These are phyloP conservation scores for Limenitis camilla DNA, from an alignment of 2,888 invertebrate species.

Conservation along the genomic window DNA sequence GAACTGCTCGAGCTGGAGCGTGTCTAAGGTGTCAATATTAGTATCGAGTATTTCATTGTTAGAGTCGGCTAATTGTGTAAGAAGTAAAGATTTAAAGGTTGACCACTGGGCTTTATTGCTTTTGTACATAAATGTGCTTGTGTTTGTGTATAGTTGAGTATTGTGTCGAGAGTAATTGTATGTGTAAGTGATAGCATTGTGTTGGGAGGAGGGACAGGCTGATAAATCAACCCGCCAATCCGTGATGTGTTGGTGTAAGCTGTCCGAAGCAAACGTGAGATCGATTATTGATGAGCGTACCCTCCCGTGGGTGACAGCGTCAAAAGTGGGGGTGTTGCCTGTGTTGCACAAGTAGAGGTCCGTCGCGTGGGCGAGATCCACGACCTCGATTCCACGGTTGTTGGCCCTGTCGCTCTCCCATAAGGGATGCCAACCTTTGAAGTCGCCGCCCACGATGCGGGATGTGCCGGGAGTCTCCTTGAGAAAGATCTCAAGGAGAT, in stretches of 20 bases:
- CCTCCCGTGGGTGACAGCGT: conserved; percentile 18
- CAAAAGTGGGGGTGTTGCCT: conserved; percentile 19
- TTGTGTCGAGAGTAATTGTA: background rate
- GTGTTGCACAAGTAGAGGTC: conserved; percentile 10
- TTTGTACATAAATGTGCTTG: background rate
- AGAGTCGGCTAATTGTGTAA: too few species aligned
- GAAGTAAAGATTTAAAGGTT: too few species aligned
- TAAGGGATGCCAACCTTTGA: conserved; percentile 21
- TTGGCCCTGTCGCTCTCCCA: conserved; percentile 14
- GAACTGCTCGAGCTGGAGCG: too few species aligned
- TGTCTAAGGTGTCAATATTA: too few species aligned
- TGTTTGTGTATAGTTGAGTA: background rate
- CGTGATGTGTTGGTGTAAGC: background rate
- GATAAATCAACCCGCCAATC: conserved; percentile 10
- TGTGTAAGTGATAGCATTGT: background rate
- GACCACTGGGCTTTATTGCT: background rate
- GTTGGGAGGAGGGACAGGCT: background rate
- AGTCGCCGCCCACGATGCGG: conserved; percentile 15
- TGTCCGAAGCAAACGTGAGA: conserved; percentile 4
- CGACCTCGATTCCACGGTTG: background rate
- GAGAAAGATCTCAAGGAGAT: conserved; percentile 5
- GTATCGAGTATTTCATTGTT: too few species aligned
- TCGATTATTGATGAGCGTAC: conserved; percentile 12
- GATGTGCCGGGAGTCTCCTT: background rate
- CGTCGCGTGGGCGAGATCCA: conserved; percentile 2